A percentile compares a stretch with the other conserved stretches of the same genome.
Conservation (phyloP, 2,888 invertebrate species). For the Spisula solida region DNA sequence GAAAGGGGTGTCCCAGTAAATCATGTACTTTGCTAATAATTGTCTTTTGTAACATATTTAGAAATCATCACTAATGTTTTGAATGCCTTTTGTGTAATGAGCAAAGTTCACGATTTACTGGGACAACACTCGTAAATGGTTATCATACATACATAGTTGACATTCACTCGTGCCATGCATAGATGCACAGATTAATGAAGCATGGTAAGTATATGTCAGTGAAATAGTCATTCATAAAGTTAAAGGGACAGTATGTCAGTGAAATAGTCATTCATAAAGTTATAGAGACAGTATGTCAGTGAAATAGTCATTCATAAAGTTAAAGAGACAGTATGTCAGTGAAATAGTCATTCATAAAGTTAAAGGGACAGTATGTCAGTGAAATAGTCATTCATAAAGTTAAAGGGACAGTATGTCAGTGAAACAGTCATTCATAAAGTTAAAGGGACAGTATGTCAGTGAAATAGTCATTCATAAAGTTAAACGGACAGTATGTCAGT, state of each 20-base stretch:
- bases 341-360: not conserved
- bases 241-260: not conserved
- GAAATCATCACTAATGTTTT: too few species aligned
- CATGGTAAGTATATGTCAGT: not conserved
- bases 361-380: not conserved
- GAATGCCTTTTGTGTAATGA: too few species aligned
- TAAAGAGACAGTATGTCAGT: not conserved
- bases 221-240: slow-evolving; percentile 2
- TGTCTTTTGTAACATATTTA: too few species aligned
- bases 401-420: not conserved
- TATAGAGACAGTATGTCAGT: not conserved
- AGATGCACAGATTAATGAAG: not conserved
- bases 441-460: not conserved
- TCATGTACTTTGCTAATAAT: too few species aligned
- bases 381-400: not conserved
- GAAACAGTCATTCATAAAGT: not conserved
- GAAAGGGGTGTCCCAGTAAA: too few species aligned
- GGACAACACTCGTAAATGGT: too few species aligned
- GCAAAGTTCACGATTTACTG: too few species aligned
- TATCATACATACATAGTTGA: too few species aligned
- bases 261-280: not conserved
- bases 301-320: not conserved
- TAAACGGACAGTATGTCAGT: not conserved
- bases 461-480: not conserved
- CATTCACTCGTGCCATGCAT: not conserved